These are phyloP conservation scores for Andrena chrysosceles DNA, from an alignment of 2,888 invertebrate genomes.

Conservation along the genomic window DNA sequence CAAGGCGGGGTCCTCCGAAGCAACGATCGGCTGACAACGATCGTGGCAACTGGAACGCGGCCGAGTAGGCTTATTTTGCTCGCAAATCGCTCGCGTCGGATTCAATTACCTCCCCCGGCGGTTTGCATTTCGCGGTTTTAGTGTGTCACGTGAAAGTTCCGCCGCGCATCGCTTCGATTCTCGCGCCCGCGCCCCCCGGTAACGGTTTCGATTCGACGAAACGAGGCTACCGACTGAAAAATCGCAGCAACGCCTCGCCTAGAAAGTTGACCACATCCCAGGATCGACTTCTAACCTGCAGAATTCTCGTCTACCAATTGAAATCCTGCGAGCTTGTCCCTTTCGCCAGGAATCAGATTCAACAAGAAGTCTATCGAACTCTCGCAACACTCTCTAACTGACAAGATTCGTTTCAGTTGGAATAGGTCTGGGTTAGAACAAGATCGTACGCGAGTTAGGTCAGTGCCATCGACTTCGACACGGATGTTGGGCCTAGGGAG, in stretches of 20 bases:
- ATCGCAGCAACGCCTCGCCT: constrained; percentile 51
- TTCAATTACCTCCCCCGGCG: constrained; percentile 36
- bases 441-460: not conserved
- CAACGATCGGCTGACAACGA: not conserved
- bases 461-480: not conserved
- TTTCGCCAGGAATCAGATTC: not conserved
- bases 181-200: constrained; percentile 15
- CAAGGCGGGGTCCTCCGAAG: not conserved
- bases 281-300: constrained; percentile 43
- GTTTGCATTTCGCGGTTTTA: constrained; percentile 63
- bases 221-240: constrained; percentile 52
- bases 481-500: not conserved
- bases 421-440: not conserved
- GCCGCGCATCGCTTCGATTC: constrained; percentile 53
- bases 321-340: not conserved
- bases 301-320: not conserved
- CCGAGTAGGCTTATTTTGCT: constrained; percentile 29
- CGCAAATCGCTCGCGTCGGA: constrained; percentile 40
- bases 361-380: too few species aligned
- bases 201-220: constrained; percentile 66
- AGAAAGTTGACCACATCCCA: constrained; percentile 61
- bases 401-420: not conserved
- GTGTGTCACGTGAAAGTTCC: constrained; percentile 72
- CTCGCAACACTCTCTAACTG: too few species aligned
- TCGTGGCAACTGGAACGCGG: constrained; percentile 42